Conservation (phyloP, 1,140 invertebrate species). For the Arctopsyche grandis region DNA sequence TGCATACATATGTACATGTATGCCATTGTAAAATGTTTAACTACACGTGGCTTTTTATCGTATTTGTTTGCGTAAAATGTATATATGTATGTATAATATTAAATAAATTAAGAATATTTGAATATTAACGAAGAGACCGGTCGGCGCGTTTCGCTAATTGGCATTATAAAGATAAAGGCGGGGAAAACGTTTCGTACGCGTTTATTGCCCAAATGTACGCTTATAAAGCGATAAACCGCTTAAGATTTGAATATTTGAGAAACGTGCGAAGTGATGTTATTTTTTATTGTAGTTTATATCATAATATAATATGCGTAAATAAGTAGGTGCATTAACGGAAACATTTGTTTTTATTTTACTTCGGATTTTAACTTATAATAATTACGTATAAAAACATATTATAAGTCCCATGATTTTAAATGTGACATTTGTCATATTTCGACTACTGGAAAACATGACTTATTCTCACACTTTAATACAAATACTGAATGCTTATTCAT, state of each 20-base stretch:
- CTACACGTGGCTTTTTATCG: neutral
- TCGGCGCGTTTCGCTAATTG: constrained; percentile 27
- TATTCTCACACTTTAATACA: too few relatives aligned
- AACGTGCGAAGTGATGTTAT: neutral
- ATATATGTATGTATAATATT: neutral
- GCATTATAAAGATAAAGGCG: constrained; percentile 26
- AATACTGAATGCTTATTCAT: too few relatives aligned
- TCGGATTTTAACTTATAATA: too few relatives aligned
- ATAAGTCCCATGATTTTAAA: too few relatives aligned
- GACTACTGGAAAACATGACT: too few relatives aligned
- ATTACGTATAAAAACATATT: too few relatives aligned
- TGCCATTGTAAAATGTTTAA: neutral
- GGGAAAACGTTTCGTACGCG: neutral
- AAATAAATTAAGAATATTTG: neutral
- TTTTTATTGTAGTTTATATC: too few relatives aligned
- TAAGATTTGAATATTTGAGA: constrained; percentile 23
- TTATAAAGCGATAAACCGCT: constrained; percentile 26
- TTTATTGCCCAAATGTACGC: constrained; percentile 6
- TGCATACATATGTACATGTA: too few relatives aligned
- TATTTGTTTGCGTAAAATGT: neutral
- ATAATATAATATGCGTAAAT: too few relatives aligned
- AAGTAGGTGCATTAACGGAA: too few relatives aligned
- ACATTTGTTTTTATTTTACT: too few relatives aligned
- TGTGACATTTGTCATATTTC: too few relatives aligned
- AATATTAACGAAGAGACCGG: constrained; percentile 11